Evolutionary conservation across 2,113 vertebrate species (phyloP), one percentile per base, ranked within the genome.

Genomic region (Neogobius melanostomus): DNA sequence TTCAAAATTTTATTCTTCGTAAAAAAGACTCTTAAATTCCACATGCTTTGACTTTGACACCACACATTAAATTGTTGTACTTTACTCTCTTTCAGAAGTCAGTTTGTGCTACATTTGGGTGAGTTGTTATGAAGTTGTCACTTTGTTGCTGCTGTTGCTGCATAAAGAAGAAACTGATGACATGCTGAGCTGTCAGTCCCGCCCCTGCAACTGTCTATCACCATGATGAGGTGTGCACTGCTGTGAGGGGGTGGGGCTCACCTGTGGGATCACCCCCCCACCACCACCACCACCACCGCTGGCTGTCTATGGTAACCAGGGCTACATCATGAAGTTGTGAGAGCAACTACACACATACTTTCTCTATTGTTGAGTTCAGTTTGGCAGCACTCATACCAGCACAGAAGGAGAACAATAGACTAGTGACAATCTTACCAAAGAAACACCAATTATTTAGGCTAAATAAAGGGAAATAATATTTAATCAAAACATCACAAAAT

Each of bases 181-280:
- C 62, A 74, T 2, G 6, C 17, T 52, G 71, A 49, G 63, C 47
- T 63, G 11, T 46, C 63, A 49, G 21, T 62, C 16, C 57, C 46
- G 1, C 59, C 69, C 57, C 51, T 5, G 50, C 61, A 66, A 48
- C 2, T 66, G 71, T 69, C 71, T 43, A 1, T 79, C 76, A 70
- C 49, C 43, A 48, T 73, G 66, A 69, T 16, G 66, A 73, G 60
- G 17, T 61, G 62, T 66, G 68, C 70, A 57, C n/a, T 17, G 4
- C 48, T 52, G 1, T 15, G 36, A 66, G n/a, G 46, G 42, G 15
- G 60, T 11, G 59, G 28, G 8, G 42, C 47, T 60, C 60, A 54
- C 28, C 63, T 68, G n/a, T 14, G 44, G 46, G 45, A 59, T 12
- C 21, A 36, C 56, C 10, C 21, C 28, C 28, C 5, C 5, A n/a